These are phyloP conservation scores for Ameiurus melas DNA, from an alignment of 2,113 vertebrate genomes.

Conservation along the genomic window DNA sequence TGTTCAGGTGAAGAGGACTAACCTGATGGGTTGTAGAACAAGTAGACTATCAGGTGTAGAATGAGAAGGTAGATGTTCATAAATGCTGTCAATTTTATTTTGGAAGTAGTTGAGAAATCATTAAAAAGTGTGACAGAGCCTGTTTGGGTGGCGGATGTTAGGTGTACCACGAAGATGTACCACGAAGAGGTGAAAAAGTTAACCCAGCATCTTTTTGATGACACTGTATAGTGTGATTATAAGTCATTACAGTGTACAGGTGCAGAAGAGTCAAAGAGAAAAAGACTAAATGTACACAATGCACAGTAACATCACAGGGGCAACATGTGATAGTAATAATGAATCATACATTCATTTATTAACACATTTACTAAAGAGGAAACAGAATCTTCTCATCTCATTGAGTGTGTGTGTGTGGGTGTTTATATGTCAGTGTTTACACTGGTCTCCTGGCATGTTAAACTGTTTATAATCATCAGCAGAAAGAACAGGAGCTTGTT, in stretches of 20 bases:
- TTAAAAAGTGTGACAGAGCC: too few species aligned
- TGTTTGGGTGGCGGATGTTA: too few species aligned
- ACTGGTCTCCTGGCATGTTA: neutral
- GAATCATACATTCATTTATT: neutral
- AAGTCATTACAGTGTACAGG: neutral
- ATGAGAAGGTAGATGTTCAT: neutral
- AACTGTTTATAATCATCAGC: neutral
- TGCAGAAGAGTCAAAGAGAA: neutral
- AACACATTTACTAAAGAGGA: neutral
- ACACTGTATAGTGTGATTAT: neutral
- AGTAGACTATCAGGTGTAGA: neutral
- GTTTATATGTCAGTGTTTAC: neutral
- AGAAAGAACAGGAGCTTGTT: neutral
- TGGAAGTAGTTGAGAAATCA: too few species aligned
- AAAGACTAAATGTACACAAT: neutral
- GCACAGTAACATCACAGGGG: neutral
- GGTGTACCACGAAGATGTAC: too few species aligned
- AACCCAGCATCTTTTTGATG: neutral
- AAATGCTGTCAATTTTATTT: neutral
- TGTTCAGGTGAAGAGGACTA: neutral
- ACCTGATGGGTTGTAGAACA: neutral
- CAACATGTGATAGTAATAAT: neutral
- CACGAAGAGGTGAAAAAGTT: neutral
- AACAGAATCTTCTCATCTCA: neutral
- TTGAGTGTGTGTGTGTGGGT: neutral